Conservation (phyloP, 1,140 invertebrate species). For the Copidosoma floridanum region DNA sequence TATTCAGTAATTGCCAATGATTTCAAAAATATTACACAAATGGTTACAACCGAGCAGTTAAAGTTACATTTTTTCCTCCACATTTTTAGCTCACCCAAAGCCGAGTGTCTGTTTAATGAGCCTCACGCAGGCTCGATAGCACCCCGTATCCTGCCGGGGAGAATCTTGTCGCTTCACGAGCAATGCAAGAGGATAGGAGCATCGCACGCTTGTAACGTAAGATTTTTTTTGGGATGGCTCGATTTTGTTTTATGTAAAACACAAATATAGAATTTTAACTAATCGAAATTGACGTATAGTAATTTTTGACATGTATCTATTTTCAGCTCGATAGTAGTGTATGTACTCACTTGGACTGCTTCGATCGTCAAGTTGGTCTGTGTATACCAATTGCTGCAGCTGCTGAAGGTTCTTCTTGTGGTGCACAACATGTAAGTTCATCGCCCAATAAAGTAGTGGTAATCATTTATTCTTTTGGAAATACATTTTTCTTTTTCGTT, state of each 20-base stretch:
- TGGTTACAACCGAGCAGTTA: too few species aligned
- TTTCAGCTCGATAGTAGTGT: constrained; percentile 33
- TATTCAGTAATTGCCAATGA: background rate
- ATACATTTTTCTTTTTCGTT: too few species aligned
- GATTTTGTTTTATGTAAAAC: too few species aligned
- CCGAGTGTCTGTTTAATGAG: constrained; percentile 83
- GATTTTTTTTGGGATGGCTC: constrained; percentile 33
- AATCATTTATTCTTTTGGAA: too few species aligned
- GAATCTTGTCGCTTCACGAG: constrained; percentile 79
- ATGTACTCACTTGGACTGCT: constrained; percentile 34
- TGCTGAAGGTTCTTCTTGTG: constrained; percentile 88
- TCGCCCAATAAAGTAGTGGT: too few species aligned
- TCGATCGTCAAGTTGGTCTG: constrained; percentile 14
- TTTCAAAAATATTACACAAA: too few species aligned
- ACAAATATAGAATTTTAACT: too few species aligned
- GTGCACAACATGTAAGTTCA: constrained; percentile 74
- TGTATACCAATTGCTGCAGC: constrained; percentile 85
- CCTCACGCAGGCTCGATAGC: constrained; percentile 79
- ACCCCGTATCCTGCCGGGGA: constrained; percentile 78
- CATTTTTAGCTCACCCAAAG: constrained; percentile 42
- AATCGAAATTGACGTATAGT: too few species aligned
- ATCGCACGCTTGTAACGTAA: constrained; percentile 76
- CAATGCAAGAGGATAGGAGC: constrained; percentile 85
- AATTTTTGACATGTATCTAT: background rate
- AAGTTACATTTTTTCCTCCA: too few species aligned